phyloP scores from a whole-genome alignment of 2,888 invertebrate genomes.

The Mythimna pallens region DNA sequence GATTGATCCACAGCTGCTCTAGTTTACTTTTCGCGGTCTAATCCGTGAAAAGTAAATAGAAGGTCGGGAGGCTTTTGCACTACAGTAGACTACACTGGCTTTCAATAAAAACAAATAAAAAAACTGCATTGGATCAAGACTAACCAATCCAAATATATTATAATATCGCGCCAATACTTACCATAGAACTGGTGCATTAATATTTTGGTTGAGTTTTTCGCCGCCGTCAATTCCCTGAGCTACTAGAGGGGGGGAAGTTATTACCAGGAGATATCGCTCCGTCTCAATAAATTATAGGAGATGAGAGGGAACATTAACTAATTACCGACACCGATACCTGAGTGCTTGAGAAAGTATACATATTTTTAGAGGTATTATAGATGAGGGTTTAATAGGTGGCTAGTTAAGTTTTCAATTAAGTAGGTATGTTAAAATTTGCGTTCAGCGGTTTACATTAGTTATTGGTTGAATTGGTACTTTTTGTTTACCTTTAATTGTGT shows the following conservation, averaged over 20 bases:
- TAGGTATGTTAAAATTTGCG: not conserved
- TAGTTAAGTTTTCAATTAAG: not conserved
- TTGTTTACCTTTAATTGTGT: too few relatives aligned
- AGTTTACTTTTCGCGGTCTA: too few relatives aligned
- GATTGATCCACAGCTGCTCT: not conserved
- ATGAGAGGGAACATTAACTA: constrained; percentile 90
- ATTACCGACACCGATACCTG: constrained; percentile 88
- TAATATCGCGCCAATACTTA: constrained; percentile 83
- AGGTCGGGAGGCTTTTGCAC: too few relatives aligned
- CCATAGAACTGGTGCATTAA: constrained; percentile 87
- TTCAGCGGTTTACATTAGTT: not conserved
- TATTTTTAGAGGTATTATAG: constrained; percentile 38
- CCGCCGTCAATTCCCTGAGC: constrained; percentile 87
- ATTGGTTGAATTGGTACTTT: not conserved
- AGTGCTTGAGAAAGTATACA: constrained; percentile 43
- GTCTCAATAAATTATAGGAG: constrained; percentile 90
- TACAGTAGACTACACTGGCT: too few relatives aligned
- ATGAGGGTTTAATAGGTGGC: constrained; percentile 28
- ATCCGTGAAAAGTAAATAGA: too few relatives aligned
- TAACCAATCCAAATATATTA: constrained; percentile 34
- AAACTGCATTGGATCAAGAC: constrained; percentile 74
- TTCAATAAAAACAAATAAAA: not conserved
- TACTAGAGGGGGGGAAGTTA: constrained; percentile 72
- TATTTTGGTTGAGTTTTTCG: constrained; percentile 90
- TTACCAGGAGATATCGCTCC: constrained; percentile 80